Evolutionary conservation across 2,797 vertebrate genomes (phyloP), one percentile per base, ranked within the genome.

Genomic region (Melanotaenia nigrans): DNA sequence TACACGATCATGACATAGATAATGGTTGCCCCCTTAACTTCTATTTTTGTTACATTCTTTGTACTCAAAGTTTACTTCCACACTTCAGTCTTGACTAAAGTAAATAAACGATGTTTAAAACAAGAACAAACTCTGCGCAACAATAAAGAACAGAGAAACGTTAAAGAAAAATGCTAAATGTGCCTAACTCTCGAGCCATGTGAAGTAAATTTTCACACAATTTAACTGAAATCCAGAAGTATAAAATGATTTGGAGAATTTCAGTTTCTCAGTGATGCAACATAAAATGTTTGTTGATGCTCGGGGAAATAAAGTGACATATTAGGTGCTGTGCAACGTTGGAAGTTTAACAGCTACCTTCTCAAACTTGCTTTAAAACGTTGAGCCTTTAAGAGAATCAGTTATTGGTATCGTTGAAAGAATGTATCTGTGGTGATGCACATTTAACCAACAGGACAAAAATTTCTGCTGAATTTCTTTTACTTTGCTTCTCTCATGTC

Each of bases 1-100:
- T 85, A 94, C 92, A 95, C 85, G 88, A 93, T 89, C 84, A 83
- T 86, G 83, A 93, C 92, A 91, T 77, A 88, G 96, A 96, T 97
- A 97, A 98, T 97, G 96, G 97, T 49, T 49, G 47, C 47, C 20
- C 47, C 47, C 47, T 49, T 49, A 22, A 49, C 47, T 49, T 49
- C 47, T 22, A 49, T n/a, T 22, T 49, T 49, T 49, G n/a, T 22
- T 22, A n/a, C 3, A 49, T 22, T 49, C 9, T 71, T 66, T 35
- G 0, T 56, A 22, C 40, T 68, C 47, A 61, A 59, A 33, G 16
- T 28, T 57, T 16, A 58, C n/a, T 38, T 62, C n/a, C 68, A 38
- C 62, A 30, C 59, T 49, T 59, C 11, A 38, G 36, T 40, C 22
- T 42, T 33, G 49, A 13, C 28, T 3, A 11, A 40, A 7, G 30